Percentiles rank a stretch among this genome's conserved stretches.
phyloP scores from a whole-genome alignment of 1,140 invertebrate genomes.

The Archegozetes longisetosus region DNA sequence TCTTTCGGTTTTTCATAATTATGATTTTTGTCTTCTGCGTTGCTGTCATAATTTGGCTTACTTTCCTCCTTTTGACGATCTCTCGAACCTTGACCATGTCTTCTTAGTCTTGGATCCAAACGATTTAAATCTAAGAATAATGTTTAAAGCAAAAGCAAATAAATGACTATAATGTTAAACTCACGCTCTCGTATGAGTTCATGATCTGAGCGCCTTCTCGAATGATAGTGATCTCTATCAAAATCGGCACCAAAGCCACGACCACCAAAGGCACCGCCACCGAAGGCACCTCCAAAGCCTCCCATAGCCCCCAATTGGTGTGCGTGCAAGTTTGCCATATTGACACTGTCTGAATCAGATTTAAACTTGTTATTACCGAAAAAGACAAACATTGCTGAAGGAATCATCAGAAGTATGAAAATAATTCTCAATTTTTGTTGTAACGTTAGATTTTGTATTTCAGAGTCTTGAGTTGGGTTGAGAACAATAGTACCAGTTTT shows the following conservation, averaged over 20 bases:
- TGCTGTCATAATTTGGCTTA: too few species aligned
- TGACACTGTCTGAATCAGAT: neutral
- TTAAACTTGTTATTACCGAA: neutral
- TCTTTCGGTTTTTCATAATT: too few species aligned
- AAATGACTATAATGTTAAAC: too few species aligned
- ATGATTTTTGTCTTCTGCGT: too few species aligned
- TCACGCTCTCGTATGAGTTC: too few species aligned
- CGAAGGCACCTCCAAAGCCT: neutral
- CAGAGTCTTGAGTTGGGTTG: neutral
- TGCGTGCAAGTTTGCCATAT: neutral
- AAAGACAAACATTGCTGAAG: neutral
- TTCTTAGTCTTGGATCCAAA: too few species aligned
- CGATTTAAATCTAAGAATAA: too few species aligned
- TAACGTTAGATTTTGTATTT: neutral
- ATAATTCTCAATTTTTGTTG: neutral
- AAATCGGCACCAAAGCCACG: neutral
- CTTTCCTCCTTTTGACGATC: too few species aligned
- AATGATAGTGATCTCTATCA: too few species aligned
- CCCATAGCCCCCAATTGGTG: neutral
- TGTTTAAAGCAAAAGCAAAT: too few species aligned
- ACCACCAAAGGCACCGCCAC: neutral
- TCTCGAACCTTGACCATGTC: too few species aligned
- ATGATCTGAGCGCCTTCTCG: too few species aligned
- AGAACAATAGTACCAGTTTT: neutral
- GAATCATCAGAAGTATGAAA: slow-evolving; percentile 3